Conservation (phyloP, 2,797 vertebrate genomes). For the Enteromius treurensis region DNA sequence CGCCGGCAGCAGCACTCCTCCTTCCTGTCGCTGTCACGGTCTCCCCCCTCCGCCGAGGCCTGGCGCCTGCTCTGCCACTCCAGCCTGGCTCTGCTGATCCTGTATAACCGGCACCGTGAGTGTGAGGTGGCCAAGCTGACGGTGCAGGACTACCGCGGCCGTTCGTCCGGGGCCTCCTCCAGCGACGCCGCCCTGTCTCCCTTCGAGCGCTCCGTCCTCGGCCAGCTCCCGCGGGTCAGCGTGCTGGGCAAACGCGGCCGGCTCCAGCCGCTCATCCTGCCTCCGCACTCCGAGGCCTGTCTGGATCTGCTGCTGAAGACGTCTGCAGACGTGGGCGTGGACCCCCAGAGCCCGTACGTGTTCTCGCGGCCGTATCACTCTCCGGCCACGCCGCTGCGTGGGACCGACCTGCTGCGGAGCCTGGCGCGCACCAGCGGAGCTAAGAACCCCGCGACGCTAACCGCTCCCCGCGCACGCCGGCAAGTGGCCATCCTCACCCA, state of each 20-base stretch:
- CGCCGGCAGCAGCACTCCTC: slow-evolving; percentile 79
- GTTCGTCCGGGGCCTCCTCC: slow-evolving; percentile 56
- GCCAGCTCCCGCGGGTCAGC: slow-evolving; percentile 74
- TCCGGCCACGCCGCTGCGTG: slow-evolving; percentile 79
- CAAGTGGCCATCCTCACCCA: slow-evolving; percentile 83
- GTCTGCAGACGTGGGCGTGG: slow-evolving; percentile 78
- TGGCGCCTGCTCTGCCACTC: slow-evolving; percentile 84
- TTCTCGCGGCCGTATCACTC: slow-evolving; percentile 83
- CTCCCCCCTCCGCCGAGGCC: slow-evolving; percentile 76
- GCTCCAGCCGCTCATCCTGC: slow-evolving; percentile 78
- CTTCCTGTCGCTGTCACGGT: slow-evolving; percentile 75
- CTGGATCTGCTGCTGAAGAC: slow-evolving; percentile 81
- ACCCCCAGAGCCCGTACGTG: slow-evolving; percentile 80
- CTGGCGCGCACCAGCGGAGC: slow-evolving; percentile 77
- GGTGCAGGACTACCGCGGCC: slow-evolving; percentile 76
- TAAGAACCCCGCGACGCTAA: slow-evolving; percentile 74
- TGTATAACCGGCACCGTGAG: slow-evolving; percentile 82
- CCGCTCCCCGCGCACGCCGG: slow-evolving; percentile 72
- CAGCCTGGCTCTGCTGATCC: slow-evolving; percentile 81
- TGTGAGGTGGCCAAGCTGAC: slow-evolving; percentile 83
- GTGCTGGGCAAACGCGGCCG: slow-evolving; percentile 80
- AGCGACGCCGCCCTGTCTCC: slow-evolving; percentile 75
- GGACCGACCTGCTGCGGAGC: slow-evolving; percentile 82
- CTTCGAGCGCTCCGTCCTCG: slow-evolving; percentile 78
- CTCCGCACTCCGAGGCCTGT: slow-evolving; percentile 78